These are phyloP conservation scores for Pollenia angustigena DNA, from an alignment of 2,888 invertebrate genomes.

Conservation along the genomic window DNA sequence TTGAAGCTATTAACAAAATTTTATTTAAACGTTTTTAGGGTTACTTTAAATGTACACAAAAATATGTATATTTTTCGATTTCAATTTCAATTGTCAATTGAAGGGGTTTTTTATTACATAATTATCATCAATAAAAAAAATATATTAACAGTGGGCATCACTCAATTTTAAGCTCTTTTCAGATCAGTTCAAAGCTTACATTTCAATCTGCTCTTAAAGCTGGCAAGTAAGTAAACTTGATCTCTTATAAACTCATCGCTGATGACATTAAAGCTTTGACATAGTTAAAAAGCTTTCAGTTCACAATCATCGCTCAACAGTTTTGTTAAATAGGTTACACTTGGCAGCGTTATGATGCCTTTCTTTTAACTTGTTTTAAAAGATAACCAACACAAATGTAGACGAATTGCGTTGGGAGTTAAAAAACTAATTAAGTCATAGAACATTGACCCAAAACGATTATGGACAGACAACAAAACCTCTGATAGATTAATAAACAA, in stretches of 20 bases:
- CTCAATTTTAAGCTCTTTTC: background rate
- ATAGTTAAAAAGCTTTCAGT: slow-evolving; percentile 10
- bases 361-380: slow-evolving; percentile 17
- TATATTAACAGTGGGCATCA: background rate
- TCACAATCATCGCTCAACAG: background rate
- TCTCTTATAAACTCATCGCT: background rate
- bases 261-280: slow-evolving; percentile 14
- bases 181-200: background rate
- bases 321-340: slow-evolving; percentile 1
- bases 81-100: too few species aligned
- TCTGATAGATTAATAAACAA: slow-evolving; percentile 6
- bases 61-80: too few species aligned
- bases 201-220: background rate
- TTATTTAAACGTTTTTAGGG: too few species aligned
- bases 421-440: background rate
- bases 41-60: too few species aligned
- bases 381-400: background rate
- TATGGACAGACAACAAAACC: background rate
- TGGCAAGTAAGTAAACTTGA: background rate
- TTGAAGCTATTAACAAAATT: too few species aligned
- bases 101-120: too few species aligned
- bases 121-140: too few species aligned
- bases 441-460: slow-evolving; percentile 51
- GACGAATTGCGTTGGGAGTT: background rate
- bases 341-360: background rate